Base-by-base conservation (phyloP, 2,888 invertebrate genomes). In the Xylophagus ater region DNA sequence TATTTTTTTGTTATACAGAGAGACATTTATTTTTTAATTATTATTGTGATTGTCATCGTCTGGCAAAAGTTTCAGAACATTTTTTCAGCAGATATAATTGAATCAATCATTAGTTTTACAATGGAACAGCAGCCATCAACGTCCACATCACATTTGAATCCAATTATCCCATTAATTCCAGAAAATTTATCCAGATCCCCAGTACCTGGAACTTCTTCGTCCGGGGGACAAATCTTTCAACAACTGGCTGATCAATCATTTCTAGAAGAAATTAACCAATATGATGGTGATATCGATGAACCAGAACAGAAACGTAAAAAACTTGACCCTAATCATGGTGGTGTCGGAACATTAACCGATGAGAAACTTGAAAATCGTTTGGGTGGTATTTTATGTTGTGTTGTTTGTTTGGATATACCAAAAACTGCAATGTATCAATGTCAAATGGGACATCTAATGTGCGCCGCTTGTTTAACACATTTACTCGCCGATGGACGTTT, bases 401-500 rank as follows among this genome's bases (percentile, higher is more conserved):
- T 90, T 66, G 93, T 94, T 59, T 94, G 94, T 69, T 73, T 94
- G 70, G 93, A 93, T 70, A 73, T 94, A 56, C 93, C 94, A 49
- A 81, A 77, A 65, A 80, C 86, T 55, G 86, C 87, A 55, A 84
- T 92, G 61, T 92, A 84, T 68, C 92, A 93, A 93, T 94, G 93
- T 70, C 81, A 79, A 66, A 93, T 93, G 74, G 93, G 93, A 54
- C 94, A 94, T 71, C 73, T 94, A 67, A 93, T 93, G 92, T 94
- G 94, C 68, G 89, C 89, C 54, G 87, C 88, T 53, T 94, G 93
- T 72, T 90, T 93, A 72, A 87, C 88, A 53, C 93, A 93, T 69
- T 74, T 94, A 52, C 74, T 94, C 67, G 93, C 94, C 48, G 94
- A 94, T 70, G 88, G 63, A 56, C 64, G 65, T 65, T 75, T 94